phyloP scores from a whole-genome alignment of 2,888 invertebrate genomes.

The Asteroscopus sphinx region DNA sequence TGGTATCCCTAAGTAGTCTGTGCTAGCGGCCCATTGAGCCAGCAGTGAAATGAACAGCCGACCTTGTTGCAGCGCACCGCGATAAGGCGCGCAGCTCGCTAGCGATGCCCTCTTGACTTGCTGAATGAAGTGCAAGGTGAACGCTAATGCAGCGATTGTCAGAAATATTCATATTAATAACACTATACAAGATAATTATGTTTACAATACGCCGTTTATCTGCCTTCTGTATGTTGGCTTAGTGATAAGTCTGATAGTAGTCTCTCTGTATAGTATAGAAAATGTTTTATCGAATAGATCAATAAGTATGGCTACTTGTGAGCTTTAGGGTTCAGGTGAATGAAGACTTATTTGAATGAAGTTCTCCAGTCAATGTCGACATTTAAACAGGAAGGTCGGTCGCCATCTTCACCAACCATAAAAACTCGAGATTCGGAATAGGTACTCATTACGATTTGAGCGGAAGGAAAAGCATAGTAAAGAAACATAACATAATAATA shows the following conservation, averaged over 20 bases:
- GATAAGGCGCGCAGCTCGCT: slow-evolving; percentile 17
- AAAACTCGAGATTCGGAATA: too few relatives aligned
- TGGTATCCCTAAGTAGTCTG: too few relatives aligned
- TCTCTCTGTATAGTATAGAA: neutral
- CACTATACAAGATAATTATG: slow-evolving; percentile 11
- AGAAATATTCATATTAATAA: slow-evolving; percentile 22
- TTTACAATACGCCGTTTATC: slow-evolving; percentile 11
- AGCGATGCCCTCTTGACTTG: slow-evolving; percentile 51
- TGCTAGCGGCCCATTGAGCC: slow-evolving; percentile 21
- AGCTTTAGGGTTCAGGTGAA: too few relatives aligned
- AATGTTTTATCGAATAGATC: neutral
- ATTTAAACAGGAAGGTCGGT: too few relatives aligned
- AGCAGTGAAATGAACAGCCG: slow-evolving; percentile 48
- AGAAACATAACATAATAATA: neutral
- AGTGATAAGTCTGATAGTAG: slow-evolving; percentile 3
- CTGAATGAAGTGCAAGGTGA: slow-evolving; percentile 58
- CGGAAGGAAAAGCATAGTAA: too few relatives aligned
- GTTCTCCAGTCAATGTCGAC: too few relatives aligned
- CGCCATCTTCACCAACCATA: too few relatives aligned
- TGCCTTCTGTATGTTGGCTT: slow-evolving; percentile 9
- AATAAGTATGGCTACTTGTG: neutral
- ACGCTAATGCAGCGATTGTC: slow-evolving; percentile 9
- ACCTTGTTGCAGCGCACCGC: slow-evolving; percentile 25
- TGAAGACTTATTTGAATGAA: too few relatives aligned
- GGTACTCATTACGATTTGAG: too few relatives aligned